Base-by-base conservation (phyloP, 2,797 vertebrate species). In the Enteromius thamalakanensis region DNA sequence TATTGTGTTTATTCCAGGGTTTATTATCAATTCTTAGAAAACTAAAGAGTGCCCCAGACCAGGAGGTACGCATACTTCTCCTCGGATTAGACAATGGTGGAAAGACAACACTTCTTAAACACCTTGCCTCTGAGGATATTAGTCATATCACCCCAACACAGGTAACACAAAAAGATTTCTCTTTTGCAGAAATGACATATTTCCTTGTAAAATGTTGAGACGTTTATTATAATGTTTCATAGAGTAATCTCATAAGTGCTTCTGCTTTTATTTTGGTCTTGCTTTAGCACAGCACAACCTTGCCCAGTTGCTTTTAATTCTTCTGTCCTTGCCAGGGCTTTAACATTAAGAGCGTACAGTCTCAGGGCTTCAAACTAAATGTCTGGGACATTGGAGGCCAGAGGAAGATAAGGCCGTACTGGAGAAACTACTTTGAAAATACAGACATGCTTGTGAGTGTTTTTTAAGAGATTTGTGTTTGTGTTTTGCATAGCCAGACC, bases 391-490 rank as follows among this genome's bases (percentile, higher is more conserved):
- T 99, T 76, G 98, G 97, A 0, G 98, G 98, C 86, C 98, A 99
- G 92, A 95, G 97, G 93, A 99, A 99, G 94, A 99, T 99, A 93
- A 93, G 98, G 87, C 97, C 97, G 0, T 99, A 98, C 93, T 99
- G 97, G 97, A 97, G 97, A 90, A 99, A 99, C 93, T 99, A 99
- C 92, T 99, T 99, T 94, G 98, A 99, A 95, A 99, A 99, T 91
- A 99, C 97, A 1, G 97, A 99, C 90, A 94, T 99, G 90, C 95
- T 99, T 90, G 98, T 99, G 92, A 96, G 96, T 95, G 92, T 84
- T 74, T 34, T 11, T 51, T 32, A 2, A 29, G 12, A 47, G 19
- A 40, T 32, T 23, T 76, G 7, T 37, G 11, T 49, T 77, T 9
- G 37, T 69, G 49, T 34, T 60, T 45, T n/a, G 7, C 74, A 45